Evolutionary conservation across 2,797 vertebrate genomes (phyloP).

Genomic region (Bradypodion ventrale): DNA sequence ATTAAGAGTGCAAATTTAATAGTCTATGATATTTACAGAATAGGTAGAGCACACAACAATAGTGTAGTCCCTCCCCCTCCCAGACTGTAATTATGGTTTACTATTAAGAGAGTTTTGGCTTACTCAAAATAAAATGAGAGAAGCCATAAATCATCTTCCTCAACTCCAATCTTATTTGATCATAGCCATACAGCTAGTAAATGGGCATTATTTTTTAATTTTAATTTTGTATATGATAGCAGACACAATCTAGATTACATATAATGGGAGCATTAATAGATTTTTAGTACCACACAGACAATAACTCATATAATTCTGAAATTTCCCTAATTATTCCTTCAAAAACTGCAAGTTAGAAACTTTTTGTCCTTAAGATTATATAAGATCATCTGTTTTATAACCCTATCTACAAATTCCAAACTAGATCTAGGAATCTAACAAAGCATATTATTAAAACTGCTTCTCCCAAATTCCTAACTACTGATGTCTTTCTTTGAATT

Average conservation of each 20-base stretch:
- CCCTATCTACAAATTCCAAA: neutral
- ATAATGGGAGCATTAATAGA: neutral
- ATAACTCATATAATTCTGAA: constrained; percentile 1
- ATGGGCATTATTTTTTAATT: neutral
- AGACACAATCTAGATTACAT: neutral
- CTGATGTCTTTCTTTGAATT: fast-evolving
- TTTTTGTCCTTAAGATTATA: constrained; percentile 17
- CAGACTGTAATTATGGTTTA: fast-evolving
- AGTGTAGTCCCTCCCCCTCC: neutral
- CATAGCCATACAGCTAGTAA: neutral
- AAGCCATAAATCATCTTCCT: neutral
- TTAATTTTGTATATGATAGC: neutral
- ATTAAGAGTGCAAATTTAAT: neutral
- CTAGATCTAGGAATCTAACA: neutral
- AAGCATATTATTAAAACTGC: neutral
- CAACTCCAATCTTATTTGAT: neutral
- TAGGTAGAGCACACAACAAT: neutral
- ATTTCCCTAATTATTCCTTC: neutral
- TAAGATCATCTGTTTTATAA: neutral
- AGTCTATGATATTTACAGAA: neutral
- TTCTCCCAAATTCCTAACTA: neutral
- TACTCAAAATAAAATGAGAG: constrained; percentile 2
- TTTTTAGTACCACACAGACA: neutral
- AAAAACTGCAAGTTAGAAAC: neutral
- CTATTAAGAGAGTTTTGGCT: constrained; percentile 13